Base-by-base conservation (phyloP, 2,888 invertebrate genomes). In the Heliconius ismenius region DNA sequence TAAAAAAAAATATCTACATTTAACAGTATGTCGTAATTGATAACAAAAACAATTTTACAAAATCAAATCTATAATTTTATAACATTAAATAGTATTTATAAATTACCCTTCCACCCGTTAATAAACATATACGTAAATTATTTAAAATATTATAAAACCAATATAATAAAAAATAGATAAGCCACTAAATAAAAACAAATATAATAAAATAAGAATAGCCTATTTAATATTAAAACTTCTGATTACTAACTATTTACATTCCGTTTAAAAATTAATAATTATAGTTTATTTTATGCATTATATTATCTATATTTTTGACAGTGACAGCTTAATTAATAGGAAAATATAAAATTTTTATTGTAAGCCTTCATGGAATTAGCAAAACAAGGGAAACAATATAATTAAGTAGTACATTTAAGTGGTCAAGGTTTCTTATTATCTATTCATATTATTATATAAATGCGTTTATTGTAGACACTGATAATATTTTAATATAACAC, bases 41-140 rank as follows among this genome's bases (percentile, higher is more conserved):
- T 49, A 49, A 49, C 13, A 15, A 49, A 49, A 7, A 49, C 18
- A 21, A 54, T 9, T 21, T 54, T 54, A 54, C 15, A 2, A 54
- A 54, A 54, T 21, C 3, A 54, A 43, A 54, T 54, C 21, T n/a
- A 54, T n/a, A n/a, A 21, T 54, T 60, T 24, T 10, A 24, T 58
- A 58, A 36, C 36, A 65, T 10, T 65, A 65, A 21, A 36, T 36
- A 36, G n/a, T 11, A 36, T 36, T 39, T n/a, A n/a, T 39, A 67
- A 67, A 67, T 67, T 67, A 67, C 65, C 65, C 65, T 67, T 67
- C 65, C 24, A 67, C n/a, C 65, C 65, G 39, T 39, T 39, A 67
- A 39, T 39, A 39, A 64, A 32, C 21, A 21, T 21, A 18, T 18
- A 36, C 2, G 1, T 36, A 36, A 64, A 64, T 64, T 36, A 36